Evolutionary conservation across 1,140 invertebrate species (phyloP).

Genomic region (Asobara japonica): DNA sequence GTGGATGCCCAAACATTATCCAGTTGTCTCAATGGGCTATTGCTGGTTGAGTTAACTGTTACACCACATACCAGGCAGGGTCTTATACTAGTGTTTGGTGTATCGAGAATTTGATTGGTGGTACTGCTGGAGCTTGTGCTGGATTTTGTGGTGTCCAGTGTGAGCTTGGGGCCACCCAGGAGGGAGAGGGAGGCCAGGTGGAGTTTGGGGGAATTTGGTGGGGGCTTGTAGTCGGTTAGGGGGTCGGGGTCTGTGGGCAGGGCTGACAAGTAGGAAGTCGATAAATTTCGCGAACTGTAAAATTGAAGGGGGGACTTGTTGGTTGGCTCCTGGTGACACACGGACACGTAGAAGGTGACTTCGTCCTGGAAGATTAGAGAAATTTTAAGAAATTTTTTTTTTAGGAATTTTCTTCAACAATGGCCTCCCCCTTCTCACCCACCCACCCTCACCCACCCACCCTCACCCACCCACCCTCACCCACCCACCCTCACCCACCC

Average conservation of each 20-base stretch:
- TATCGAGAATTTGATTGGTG: slow-evolving; percentile 33
- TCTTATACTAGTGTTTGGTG: slow-evolving; percentile 48
- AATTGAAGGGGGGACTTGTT: slow-evolving; percentile 60
- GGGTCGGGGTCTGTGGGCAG: slow-evolving; percentile 52
- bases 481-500: too few species aligned
- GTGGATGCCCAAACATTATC: slow-evolving; percentile 64
- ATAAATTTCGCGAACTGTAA: slow-evolving; percentile 52
- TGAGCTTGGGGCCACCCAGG: slow-evolving; percentile 54
- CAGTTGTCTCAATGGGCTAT: slow-evolving; percentile 54
- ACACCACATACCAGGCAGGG: slow-evolving; percentile 66
- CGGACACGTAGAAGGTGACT: slow-evolving; percentile 58
- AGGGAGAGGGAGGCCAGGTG: slow-evolving; percentile 67
- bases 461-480: too few species aligned
- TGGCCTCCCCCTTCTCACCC: too few species aligned
- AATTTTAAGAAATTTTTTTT: slow-evolving; percentile 16
- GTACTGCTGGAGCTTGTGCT: slow-evolving; percentile 37
- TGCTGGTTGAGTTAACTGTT: slow-evolving; percentile 48
- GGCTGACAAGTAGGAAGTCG: slow-evolving; percentile 51
- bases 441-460: too few species aligned
- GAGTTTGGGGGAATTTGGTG: slow-evolving; percentile 43
- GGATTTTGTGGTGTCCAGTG: slow-evolving; percentile 42
- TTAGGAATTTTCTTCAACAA: too few species aligned
- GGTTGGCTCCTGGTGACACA: slow-evolving; percentile 55
- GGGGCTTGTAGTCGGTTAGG: slow-evolving; percentile 54
- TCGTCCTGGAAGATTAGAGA: slow-evolving; percentile 51